Conservation (phyloP, 2,888 invertebrate species). For the Drosophila formosana region DNA sequence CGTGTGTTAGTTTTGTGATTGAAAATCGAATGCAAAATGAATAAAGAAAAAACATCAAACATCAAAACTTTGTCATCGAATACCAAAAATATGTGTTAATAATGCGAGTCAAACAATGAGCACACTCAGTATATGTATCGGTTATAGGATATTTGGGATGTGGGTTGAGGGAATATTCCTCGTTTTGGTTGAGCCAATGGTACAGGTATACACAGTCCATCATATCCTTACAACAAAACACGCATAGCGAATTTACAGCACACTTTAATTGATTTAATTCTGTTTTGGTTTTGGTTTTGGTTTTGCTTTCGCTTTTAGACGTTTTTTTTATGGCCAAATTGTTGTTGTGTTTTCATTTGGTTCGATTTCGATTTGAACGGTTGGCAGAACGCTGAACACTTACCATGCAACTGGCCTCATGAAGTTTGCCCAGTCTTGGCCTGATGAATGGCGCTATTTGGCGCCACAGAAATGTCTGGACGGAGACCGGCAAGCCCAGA, state of each 20-base stretch:
- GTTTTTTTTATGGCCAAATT: conserved; percentile 18
- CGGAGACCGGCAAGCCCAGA: conserved; percentile 95
- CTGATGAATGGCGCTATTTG: conserved; percentile 98
- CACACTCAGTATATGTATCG: conserved; percentile 15
- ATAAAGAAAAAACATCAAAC: conserved; percentile 63
- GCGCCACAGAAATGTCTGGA: conserved; percentile 98
- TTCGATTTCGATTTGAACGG: background rate
- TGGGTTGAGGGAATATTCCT: conserved; percentile 16
- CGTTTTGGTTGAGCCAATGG: conserved; percentile 55
- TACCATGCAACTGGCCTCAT: conserved; percentile 99
- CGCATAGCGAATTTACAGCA: conserved; percentile 80
- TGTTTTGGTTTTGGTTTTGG: background rate
- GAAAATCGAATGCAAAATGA: conserved; percentile 70
- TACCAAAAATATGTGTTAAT: conserved; percentile 19
- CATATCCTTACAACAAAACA: conserved; percentile 73
- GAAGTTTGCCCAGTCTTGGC: conserved; percentile 97
- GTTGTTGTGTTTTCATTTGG: conserved; percentile 9
- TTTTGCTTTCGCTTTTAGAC: conserved; percentile 1
- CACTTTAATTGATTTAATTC: conserved; percentile 30
- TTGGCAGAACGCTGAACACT: conserved; percentile 83
- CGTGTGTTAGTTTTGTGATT: conserved; percentile 65
- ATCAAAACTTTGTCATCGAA: conserved; percentile 53
- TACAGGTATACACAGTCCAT: conserved; percentile 42
- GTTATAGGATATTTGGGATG: background rate
- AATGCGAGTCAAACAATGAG: conserved; percentile 9